A percentile compares a stretch with the other conserved stretches of the same genome.
phyloP scores from a whole-genome alignment of 2,797 vertebrate species.

The Ptychobarbus kaznakovi region DNA sequence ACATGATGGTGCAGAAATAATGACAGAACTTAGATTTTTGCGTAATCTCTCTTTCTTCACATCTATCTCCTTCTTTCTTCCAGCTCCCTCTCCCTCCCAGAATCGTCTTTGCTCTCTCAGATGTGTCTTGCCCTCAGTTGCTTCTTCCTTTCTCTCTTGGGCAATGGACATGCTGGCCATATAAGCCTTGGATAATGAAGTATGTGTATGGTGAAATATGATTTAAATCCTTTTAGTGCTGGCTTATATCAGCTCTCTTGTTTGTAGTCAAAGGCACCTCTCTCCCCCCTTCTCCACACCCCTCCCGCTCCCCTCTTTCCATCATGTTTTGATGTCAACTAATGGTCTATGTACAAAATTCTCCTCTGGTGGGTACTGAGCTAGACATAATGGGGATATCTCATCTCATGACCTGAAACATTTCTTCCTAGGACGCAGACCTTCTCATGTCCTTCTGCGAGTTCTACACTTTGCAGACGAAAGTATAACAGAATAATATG shows the following conservation, averaged over 20 bases:
- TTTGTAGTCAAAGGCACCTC: conserved; percentile 49
- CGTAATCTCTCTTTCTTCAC: background rate
- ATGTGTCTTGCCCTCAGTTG: background rate
- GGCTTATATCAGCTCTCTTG: conserved; percentile 38
- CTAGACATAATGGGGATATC: conserved; percentile 48
- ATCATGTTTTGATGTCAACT: conserved; percentile 47
- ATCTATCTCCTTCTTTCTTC: background rate
- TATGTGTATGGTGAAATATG: conserved; percentile 46
- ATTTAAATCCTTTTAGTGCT: conserved; percentile 48
- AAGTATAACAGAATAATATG: background rate
- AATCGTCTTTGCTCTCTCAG: background rate
- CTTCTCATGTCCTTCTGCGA: conserved; percentile 19
- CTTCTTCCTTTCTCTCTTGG: conserved; percentile 22
- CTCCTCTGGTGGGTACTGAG: conserved; percentile 32
- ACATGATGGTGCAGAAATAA: background rate
- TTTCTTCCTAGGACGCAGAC: conserved; percentile 12
- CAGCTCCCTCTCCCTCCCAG: background rate
- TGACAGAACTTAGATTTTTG: background rate
- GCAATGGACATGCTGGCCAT: conserved; percentile 41
- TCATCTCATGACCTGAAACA: conserved; percentile 49
- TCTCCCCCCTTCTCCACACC: conserved; percentile 17
- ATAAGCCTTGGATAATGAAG: conserved; percentile 54
- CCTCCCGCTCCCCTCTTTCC: conserved; percentile 6
- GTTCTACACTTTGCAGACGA: conserved; percentile 10
- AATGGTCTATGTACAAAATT: conserved; percentile 47